Evolutionary conservation across 2,888 invertebrate genomes (phyloP).

Genomic region (Drosophila limbata): DNA sequence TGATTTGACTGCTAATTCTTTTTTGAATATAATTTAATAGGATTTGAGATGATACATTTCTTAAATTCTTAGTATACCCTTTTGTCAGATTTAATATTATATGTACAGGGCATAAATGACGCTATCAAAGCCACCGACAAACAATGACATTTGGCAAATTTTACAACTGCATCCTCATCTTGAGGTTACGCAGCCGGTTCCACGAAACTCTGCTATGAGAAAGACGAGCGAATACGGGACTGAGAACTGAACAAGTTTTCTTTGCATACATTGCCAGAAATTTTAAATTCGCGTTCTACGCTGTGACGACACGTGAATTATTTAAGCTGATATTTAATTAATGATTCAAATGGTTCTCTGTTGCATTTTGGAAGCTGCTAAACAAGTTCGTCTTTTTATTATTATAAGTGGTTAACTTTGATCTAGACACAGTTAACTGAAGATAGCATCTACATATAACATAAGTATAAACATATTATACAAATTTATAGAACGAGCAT

Average conservation of each 20-base stretch:
- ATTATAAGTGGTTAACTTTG: constrained; percentile 7
- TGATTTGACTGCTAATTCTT: too few species aligned
- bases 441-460: background rate
- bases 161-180: constrained; percentile 49
- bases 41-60: too few species aligned
- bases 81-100: too few species aligned
- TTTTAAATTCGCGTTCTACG: constrained; percentile 30
- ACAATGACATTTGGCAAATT: constrained; percentile 38
- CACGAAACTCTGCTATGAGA: constrained; percentile 43
- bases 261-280: background rate
- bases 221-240: constrained; percentile 12
- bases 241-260: constrained; percentile 44
- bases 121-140: constrained; percentile 14
- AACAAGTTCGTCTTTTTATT: constrained; percentile 58
- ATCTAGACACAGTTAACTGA: constrained; percentile 31
- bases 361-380: constrained; percentile 56
- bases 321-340: constrained; percentile 58
- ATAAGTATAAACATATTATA: constrained; percentile 6
- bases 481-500: background rate
- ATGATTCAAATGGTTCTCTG: constrained; percentile 40
- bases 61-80: background rate
- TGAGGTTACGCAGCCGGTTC: constrained; percentile 31
- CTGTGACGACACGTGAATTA: constrained; percentile 58
- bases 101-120: constrained; percentile 3
- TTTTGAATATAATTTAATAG: background rate